Base-by-base conservation (phyloP, 2,113 vertebrate species). In the Sinocyclocheilus maitianheensis region DNA sequence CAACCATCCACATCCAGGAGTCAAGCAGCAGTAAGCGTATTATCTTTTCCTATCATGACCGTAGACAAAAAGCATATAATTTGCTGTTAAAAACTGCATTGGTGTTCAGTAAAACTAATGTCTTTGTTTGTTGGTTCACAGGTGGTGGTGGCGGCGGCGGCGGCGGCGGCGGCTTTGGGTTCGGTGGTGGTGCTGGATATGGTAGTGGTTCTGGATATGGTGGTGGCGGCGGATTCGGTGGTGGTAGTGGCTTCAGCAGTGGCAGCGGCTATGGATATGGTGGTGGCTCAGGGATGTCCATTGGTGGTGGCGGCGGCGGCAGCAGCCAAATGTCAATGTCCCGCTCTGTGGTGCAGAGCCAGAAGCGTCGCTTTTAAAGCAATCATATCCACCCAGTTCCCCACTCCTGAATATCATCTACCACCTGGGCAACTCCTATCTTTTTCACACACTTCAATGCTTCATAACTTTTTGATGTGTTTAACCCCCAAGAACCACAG, bases 251-350 rank as follows among this genome's bases (percentile, higher is more conserved):
- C 14, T 86, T 77, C 6, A 80, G 89, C 1, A 67, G 91, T 34
- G 30, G 30, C 30, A 51, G 48, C 1, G 0, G 86, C 0, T 55
- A 10, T 0, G 84, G 86, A 14, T 87, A 83, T 7, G 83, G 89
- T 1, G 71, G 92, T 46, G 81, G 84, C 1, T 37, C 26, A 7
- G 83, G 91, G 11, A 85, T 92, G 0, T 26, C 90, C 53, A 90
- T 86, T 7, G 46, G 94, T 0, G 94, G 94, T 0, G 94, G 94
- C 13, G 93, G 95, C 48, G 92, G 93, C 60, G 94, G 91, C 12
- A 77, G 87, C n/a, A 3, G 48, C 6, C 34, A 30, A 22, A 5
- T 88, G 2, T 81, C 75, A 55, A 34, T 88, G 40, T 63, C 67
- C 55, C 77, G 40, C 24, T 2, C 81, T 37, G 6, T 62, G 51